phyloP scores from a whole-genome alignment of 1,140 invertebrate species.

The Apis florea region DNA sequence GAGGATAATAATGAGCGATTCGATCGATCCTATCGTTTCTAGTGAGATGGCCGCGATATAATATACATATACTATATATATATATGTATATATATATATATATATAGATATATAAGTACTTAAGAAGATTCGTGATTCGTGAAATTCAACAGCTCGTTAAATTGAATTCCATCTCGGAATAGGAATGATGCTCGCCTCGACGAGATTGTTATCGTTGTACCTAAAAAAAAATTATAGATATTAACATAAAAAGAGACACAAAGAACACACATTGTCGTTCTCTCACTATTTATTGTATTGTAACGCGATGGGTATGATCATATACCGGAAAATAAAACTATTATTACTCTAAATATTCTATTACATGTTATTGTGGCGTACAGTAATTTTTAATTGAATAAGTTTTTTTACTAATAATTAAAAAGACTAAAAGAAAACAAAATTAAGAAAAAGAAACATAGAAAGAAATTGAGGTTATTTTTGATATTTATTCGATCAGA shows the following conservation, averaged over 20 bases:
- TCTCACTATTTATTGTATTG: conserved; percentile 67
- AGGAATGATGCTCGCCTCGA: conserved; percentile 46
- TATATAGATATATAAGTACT: conserved; percentile 15
- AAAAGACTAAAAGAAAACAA: background rate
- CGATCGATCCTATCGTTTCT: conserved; percentile 42
- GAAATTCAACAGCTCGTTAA: conserved; percentile 33
- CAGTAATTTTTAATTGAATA: background rate
- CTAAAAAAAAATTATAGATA: conserved; percentile 44
- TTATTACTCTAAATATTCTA: conserved; percentile 41
- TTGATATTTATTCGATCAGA: background rate
- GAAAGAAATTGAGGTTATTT: background rate
- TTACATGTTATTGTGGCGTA: background rate
- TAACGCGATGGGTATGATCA: conserved; percentile 58
- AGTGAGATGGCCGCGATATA: conserved; percentile 23
- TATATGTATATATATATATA: background rate
- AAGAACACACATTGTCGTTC: conserved; percentile 50
- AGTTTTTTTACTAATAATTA: too few relatives aligned
- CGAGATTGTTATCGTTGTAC: conserved; percentile 60
- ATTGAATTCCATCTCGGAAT: conserved; percentile 30
- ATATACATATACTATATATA: background rate
- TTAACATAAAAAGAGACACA: conserved; percentile 40
- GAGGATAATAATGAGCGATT: conserved; percentile 44
- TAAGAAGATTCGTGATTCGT: conserved; percentile 42
- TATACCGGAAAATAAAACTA: conserved; percentile 56
- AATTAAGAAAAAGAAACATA: background rate